A percentile compares a stretch with the other conserved stretches of the same genome.
Evolutionary conservation across 2,888 invertebrate species (phyloP).

Genomic region (Melipona beecheii): DNA sequence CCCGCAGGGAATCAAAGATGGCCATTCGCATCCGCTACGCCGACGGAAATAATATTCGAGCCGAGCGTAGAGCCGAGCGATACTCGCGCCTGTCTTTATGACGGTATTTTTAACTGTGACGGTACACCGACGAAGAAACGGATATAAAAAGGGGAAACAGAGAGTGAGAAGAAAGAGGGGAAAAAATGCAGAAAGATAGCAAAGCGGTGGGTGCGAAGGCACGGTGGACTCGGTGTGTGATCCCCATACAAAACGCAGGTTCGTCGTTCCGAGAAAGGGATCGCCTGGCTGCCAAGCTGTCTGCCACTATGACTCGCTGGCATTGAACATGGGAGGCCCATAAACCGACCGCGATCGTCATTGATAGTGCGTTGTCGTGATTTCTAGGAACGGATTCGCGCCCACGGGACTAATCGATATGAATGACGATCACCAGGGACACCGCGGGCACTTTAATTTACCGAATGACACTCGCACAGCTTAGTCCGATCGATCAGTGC

Average conservation of each 20-base stretch:
- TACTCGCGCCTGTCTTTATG: not conserved
- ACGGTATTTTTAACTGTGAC: constrained; percentile 10
- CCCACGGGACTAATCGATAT: constrained; percentile 59
- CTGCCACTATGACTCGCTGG: constrained; percentile 72
- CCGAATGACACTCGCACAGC: not conserved
- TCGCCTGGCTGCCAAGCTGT: constrained; percentile 81
- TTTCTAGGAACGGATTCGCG: constrained; percentile 61
- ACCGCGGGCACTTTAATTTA: constrained; percentile 31
- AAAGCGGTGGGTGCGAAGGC: not conserved
- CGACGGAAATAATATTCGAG: constrained; percentile 14
- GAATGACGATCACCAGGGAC: constrained; percentile 50
- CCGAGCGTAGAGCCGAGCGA: not conserved
- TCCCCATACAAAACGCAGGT: constrained; percentile 67
- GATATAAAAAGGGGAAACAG: not conserved
- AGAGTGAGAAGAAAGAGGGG: too few relatives aligned
- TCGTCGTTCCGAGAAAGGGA: constrained; percentile 76
- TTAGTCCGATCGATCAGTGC: not conserved
- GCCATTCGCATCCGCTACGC: not conserved
- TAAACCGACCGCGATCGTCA: constrained; percentile 66
- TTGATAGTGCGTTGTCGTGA: constrained; percentile 52
- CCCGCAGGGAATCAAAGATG: not conserved
- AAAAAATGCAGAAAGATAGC: constrained; percentile 37
- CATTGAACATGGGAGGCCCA: constrained; percentile 66
- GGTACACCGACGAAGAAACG: constrained; percentile 7
- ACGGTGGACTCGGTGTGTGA: constrained; percentile 60